A percentile compares a stretch with the other conserved stretches of the same genome.
Evolutionary conservation across 2,888 invertebrate species (phyloP).

Genomic region (Agapetus fuscipes): DNA sequence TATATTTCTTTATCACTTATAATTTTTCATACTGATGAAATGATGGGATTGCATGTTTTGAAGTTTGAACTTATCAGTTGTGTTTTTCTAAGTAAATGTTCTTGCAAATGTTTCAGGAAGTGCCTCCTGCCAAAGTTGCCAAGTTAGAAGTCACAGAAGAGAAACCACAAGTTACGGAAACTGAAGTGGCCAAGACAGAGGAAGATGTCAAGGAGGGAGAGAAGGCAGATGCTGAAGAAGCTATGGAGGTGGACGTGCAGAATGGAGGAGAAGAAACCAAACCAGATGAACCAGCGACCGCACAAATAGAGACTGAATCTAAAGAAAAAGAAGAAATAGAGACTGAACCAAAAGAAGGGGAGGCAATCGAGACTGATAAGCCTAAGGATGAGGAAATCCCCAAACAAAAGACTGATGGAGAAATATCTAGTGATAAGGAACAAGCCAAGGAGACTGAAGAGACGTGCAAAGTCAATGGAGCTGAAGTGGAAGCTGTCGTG

Average conservation of each 20-base stretch:
- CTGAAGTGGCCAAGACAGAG: not conserved
- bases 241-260: conserved; percentile 10
- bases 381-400: conserved; percentile 22
- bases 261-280: conserved; percentile 4
- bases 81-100: too few species aligned
- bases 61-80: too few species aligned
- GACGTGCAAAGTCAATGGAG: conserved; percentile 3
- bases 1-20: too few species aligned
- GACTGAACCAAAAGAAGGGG: conserved; percentile 10
- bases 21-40: too few species aligned
- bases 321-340: conserved; percentile 22
- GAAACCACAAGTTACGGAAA: conserved; percentile 5
- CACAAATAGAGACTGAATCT: conserved; percentile 20
- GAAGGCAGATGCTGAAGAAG: conserved; percentile 2
- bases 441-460: conserved; percentile 17
- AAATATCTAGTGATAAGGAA: conserved; percentile 16
- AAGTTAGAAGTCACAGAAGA: conserved; percentile 33
- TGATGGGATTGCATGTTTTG: too few species aligned
- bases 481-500: conserved; percentile 8
- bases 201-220: conserved; percentile 4
- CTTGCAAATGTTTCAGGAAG: conserved; percentile 24
- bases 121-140: conserved; percentile 44
- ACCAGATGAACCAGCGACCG: conserved; percentile 20
- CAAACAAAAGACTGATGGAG: conserved; percentile 19
- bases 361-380: conserved; percentile 32